Evolutionary conservation across 1,140 invertebrate genomes (phyloP).

Genomic region (Trissolcus basalis): DNA sequence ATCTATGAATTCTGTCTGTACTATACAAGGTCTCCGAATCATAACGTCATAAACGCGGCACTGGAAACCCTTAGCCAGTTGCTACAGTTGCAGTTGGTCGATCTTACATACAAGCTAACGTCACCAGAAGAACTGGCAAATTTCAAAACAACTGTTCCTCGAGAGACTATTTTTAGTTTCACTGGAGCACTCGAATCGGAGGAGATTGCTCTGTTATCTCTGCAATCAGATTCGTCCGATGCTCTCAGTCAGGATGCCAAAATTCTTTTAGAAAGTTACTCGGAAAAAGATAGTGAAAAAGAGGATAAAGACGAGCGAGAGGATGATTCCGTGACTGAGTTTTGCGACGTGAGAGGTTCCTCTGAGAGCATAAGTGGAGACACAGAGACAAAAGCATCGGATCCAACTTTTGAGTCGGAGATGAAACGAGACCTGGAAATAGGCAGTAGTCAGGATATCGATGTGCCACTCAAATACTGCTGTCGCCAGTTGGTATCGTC

Average conservation of each 20-base stretch:
- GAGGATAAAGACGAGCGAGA: not conserved
- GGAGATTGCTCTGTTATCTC: constrained; percentile 65
- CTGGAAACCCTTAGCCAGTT: constrained; percentile 88
- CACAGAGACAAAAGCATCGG: constrained; percentile 1
- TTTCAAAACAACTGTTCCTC: constrained; percentile 68
- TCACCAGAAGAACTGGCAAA: constrained; percentile 77
- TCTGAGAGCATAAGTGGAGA: constrained; percentile 24
- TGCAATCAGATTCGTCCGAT: constrained; percentile 70
- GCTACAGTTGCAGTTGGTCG: constrained; percentile 80
- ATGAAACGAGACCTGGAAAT: constrained; percentile 74
- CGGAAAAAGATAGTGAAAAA: constrained; percentile 4
- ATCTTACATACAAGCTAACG: constrained; percentile 79
- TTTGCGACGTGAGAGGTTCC: constrained; percentile 6
- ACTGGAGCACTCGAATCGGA: constrained; percentile 70
- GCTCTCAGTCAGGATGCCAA: too few relatives aligned
- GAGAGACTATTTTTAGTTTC: constrained; percentile 57
- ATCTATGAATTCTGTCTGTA: constrained; percentile 89
- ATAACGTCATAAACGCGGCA: constrained; percentile 89
- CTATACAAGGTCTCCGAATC: constrained; percentile 83
- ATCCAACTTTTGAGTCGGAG: constrained; percentile 3
- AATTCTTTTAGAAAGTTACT: not conserved
- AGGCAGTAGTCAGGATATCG: constrained; percentile 81
- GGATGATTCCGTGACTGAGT: not conserved
- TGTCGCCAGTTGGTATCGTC: constrained; percentile 83
- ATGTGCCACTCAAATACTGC: constrained; percentile 84